Base-by-base conservation (phyloP, 2,888 invertebrate genomes). In the Steinernema carpocapsae region DNA sequence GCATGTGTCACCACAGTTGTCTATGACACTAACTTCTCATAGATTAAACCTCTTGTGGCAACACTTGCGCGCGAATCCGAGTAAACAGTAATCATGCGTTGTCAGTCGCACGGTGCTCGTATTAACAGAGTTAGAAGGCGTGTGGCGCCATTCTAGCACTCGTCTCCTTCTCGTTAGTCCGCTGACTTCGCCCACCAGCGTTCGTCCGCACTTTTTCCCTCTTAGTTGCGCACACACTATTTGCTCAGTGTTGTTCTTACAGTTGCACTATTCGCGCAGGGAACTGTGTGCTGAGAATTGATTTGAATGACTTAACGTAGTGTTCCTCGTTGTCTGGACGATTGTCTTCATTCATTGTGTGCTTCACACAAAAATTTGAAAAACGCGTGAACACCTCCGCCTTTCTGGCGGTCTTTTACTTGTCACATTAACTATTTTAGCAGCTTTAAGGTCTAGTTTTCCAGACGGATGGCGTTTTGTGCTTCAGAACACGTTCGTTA, bases 221-320 rank as follows among this genome's bases (percentile, higher is more conserved):
- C 52, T 19, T n/a, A 64, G 26, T 64, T 64, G 64, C 64, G 64
- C 32, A 64, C 43, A 19, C 37, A 64, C 64, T 64, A 64, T 64
- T 64, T 64, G 64, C 64, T 64, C 64, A 64, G 26, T 64, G 64
- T 64, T 64, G 26, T 64, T 64, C 64, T 64, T 64, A 64, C 64
- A 32, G 29, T 64, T 64, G 64, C 64, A 64, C 64, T 64, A 64
- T 64, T 29, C 64, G 64, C 32, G 17, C 64, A 48, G 7, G 14
- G 37, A 14, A 48, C n/a, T n/a, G n/a, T n/a, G n/a, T n/a, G n/a
- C n/a, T n/a, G n/a, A n/a, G 19, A 4, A 14, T 4, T 19, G 7
- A 64, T 64, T 64, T 64, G 29, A 64, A 64, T 64, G 64, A 32
- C 64, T 32, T 32, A 64, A 64, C 29, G 37, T 64, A 17, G 32